These are phyloP conservation scores for Urocitellus parryii DNA, from an alignment of 2,113 vertebrate species.

Conservation along the genomic window DNA sequence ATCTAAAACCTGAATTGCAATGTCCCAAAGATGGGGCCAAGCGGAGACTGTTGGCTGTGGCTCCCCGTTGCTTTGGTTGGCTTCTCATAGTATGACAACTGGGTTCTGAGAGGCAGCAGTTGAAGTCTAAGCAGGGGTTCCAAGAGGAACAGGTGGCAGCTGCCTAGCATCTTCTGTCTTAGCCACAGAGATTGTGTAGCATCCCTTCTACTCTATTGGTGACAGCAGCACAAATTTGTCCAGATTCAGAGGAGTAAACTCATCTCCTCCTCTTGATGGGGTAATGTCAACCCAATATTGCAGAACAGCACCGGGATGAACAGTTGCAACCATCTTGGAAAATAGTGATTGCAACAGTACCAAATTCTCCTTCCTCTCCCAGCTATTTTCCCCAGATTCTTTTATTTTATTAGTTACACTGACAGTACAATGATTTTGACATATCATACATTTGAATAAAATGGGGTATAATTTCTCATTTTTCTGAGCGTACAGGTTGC, in stretches of 20 bases:
- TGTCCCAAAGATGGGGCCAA: not conserved
- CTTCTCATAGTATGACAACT: not conserved
- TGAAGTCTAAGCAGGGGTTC: not conserved
- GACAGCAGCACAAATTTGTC: not conserved
- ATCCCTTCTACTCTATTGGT: no score
- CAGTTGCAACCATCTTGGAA: not conserved
- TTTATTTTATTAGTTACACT: no score
- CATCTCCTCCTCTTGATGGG: fast-evolving
- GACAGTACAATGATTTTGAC: no score
- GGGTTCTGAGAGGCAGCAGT: not conserved
- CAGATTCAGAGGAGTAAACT: not conserved
- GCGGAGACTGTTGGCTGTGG: not conserved
- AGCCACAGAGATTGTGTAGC: not conserved
- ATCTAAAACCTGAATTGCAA: not conserved
- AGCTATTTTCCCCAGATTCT: not conserved
- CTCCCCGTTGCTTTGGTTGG: not conserved
- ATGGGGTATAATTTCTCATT: no score
- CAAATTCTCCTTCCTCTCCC: not conserved
- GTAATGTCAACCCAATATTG: not conserved
- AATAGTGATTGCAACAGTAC: not conserved
- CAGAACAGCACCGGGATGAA: not conserved
- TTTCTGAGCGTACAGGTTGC: no score
- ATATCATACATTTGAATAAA: no score
- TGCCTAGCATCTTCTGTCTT: no score
- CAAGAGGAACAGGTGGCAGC: not conserved